Conservation (phyloP, 2,113 vertebrate genomes). For the Himantopus leucocephalus region DNA sequence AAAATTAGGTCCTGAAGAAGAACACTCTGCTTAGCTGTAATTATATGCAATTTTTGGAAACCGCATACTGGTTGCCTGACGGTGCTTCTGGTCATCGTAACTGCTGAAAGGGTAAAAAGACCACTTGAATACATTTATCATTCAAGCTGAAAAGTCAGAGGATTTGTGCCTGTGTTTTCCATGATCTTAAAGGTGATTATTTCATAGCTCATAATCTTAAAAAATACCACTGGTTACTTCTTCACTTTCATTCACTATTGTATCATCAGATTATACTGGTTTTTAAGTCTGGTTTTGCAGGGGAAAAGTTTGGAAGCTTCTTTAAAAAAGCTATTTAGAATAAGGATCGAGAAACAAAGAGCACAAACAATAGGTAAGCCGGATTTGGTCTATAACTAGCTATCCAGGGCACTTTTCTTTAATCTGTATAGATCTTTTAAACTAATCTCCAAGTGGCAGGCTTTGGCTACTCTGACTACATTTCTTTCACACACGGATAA, state of each 20-base stretch:
- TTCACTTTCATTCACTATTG: not conserved
- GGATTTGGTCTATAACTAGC: slow-evolving; percentile 23
- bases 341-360: slow-evolving; percentile 12
- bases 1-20: not conserved
- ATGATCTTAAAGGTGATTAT: not conserved
- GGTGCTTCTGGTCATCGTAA: not conserved
- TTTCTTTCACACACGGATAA: not conserved
- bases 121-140: not conserved
- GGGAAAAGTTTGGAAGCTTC: not conserved
- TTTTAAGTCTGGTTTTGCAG: not conserved
- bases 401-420: not conserved
- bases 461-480: not conserved
- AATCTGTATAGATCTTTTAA: not conserved
- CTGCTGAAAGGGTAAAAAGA: not conserved
- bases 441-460: slow-evolving; percentile 20
- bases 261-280: not conserved
- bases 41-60: not conserved
- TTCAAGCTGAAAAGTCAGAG: not conserved
- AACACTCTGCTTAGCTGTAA: not conserved
- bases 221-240: not conserved
- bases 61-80: fast-evolving
- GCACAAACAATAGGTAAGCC: not conserved
- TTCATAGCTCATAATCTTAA: not conserved
- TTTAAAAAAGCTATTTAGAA: not conserved
- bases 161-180: not conserved